A percentile compares a stretch with the other conserved stretches of the same genome.
Evolutionary conservation across 2,113 vertebrate genomes (phyloP).

Genomic region (Brachirus orientalis): DNA sequence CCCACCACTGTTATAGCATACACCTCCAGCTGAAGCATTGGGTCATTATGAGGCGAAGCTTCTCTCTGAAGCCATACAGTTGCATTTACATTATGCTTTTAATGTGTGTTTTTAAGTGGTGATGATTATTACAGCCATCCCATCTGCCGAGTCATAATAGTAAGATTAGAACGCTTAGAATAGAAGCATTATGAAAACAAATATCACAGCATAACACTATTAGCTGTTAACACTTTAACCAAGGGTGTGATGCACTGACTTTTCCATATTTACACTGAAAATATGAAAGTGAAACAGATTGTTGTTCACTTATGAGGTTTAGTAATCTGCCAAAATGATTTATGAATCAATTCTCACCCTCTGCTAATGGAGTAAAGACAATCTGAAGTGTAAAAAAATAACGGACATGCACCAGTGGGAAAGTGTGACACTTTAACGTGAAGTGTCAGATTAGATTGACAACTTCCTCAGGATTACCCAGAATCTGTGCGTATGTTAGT

Average conservation of each 20-base stretch:
- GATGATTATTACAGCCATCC: background rate
- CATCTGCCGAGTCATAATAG: background rate
- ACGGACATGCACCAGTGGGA: slow-evolving; percentile 21
- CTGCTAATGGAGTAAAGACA: slow-evolving; percentile 38
- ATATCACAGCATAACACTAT: too few relatives aligned
- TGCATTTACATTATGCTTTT: background rate
- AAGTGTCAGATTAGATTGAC: slow-evolving; percentile 46
- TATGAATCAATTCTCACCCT: slow-evolving; percentile 38
- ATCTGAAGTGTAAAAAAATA: slow-evolving; percentile 51
- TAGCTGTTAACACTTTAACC: slow-evolving; percentile 10
- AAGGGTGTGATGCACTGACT: slow-evolving; percentile 8
- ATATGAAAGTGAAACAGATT: slow-evolving; percentile 5
- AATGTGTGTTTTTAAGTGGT: background rate
- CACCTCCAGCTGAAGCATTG: too few relatives aligned
- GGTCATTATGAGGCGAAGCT: too few relatives aligned
- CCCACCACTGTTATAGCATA: too few relatives aligned
- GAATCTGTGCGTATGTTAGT: too few relatives aligned
- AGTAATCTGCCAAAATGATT: slow-evolving; percentile 47
- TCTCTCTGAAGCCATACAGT: too few relatives aligned
- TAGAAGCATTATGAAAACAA: too few relatives aligned
- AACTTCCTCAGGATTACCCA: background rate
- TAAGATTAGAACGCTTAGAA: too few relatives aligned
- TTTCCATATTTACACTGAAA: slow-evolving; percentile 17
- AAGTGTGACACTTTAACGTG: too few relatives aligned
- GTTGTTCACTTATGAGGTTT: slow-evolving; percentile 23